A percentile compares a stretch with the other conserved stretches of the same genome.
phyloP scores from a whole-genome alignment of 2,888 invertebrate genomes.

The Octodonta nipae region DNA sequence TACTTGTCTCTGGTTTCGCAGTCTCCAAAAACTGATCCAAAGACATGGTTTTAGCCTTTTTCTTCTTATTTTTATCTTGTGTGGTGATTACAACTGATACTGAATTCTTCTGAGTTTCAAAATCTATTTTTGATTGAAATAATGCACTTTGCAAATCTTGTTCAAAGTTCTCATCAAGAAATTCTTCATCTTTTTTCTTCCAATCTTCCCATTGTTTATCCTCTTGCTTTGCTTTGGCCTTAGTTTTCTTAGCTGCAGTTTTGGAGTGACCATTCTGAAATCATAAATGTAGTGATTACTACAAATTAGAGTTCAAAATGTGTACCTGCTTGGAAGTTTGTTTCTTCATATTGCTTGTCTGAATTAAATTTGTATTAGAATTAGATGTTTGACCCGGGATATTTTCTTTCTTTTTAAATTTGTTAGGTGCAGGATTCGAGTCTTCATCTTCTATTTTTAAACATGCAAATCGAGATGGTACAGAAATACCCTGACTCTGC shows the following conservation, averaged over 20 bases:
- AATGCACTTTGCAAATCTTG: slow-evolving; percentile 52
- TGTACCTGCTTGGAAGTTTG: slow-evolving; percentile 9
- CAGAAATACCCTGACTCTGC: slow-evolving; percentile 45
- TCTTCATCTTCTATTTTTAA: slow-evolving; percentile 64
- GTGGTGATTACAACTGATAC: slow-evolving; percentile 36
- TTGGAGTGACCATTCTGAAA: no score
- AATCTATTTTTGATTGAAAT: slow-evolving; percentile 58
- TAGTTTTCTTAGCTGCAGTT: slow-evolving; percentile 24
- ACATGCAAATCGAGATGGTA: slow-evolving; percentile 61
- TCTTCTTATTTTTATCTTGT: slow-evolving; percentile 36
- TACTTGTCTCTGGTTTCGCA: no score
- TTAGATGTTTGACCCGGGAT: slow-evolving; percentile 11
- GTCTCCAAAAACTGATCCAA: slow-evolving; percentile 57
- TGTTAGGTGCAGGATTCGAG: slow-evolving; percentile 35
- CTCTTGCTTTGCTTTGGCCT: slow-evolving; percentile 39
- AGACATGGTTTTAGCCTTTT: slow-evolving; percentile 60
- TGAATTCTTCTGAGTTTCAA: slow-evolving; percentile 45
- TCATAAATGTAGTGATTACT: no score
- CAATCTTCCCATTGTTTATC: slow-evolving; percentile 59
- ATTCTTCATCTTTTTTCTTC: slow-evolving; percentile 57
- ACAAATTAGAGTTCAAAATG: no score
- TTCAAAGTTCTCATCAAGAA: slow-evolving; percentile 48
- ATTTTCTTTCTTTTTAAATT: slow-evolving; percentile 27
- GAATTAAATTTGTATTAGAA: slow-evolving; percentile 6
- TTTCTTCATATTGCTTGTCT: slow-evolving; percentile 10